These are phyloP conservation scores for Oreochromis tanganicae DNA, from an alignment of 2,113 vertebrate species.

Conservation along the genomic window DNA sequence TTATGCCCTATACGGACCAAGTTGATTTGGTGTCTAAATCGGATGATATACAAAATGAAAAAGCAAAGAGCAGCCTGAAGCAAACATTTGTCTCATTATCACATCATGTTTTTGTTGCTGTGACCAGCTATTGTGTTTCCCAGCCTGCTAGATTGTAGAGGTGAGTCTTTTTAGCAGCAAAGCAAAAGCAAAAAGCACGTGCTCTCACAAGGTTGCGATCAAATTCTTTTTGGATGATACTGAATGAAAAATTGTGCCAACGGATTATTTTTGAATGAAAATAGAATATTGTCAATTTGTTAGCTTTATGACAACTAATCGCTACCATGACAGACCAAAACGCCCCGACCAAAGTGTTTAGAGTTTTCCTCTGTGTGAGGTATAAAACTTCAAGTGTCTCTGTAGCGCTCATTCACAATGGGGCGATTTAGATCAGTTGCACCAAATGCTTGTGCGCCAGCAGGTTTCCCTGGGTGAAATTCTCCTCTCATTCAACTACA, in stretches of 20 bases:
- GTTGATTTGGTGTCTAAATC: neutral
- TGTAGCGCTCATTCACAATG: constrained; percentile 14
- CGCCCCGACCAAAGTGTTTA: neutral
- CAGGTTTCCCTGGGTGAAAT: constrained; percentile 38
- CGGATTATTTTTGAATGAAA: neutral
- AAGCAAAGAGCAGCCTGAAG: neutral
- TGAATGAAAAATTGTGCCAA: neutral
- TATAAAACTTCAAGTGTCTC: constrained; percentile 28
- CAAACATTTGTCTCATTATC: neutral
- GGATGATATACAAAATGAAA: neutral
- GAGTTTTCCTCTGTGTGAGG: constrained; percentile 24
- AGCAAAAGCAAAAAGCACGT: neutral
- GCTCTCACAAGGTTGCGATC: neutral
- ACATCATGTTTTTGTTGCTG: neutral
- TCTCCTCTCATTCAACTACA: constrained; percentile 31
- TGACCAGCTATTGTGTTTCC: neutral
- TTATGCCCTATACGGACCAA: neutral
- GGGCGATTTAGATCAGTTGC: constrained; percentile 46
- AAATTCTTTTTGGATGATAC: neutral
- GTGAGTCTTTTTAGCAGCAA: neutral
- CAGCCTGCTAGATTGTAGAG: neutral
- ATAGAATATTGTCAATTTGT: neutral
- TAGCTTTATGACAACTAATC: neutral
- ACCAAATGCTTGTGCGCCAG: constrained; percentile 31
- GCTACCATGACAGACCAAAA: neutral